Percentiles rank a stretch among this genome's conserved stretches.
These are phyloP conservation scores for Anthopleura sola DNA, from an alignment of 64 coral and sea anemone genomes.

Conservation along the genomic window DNA sequence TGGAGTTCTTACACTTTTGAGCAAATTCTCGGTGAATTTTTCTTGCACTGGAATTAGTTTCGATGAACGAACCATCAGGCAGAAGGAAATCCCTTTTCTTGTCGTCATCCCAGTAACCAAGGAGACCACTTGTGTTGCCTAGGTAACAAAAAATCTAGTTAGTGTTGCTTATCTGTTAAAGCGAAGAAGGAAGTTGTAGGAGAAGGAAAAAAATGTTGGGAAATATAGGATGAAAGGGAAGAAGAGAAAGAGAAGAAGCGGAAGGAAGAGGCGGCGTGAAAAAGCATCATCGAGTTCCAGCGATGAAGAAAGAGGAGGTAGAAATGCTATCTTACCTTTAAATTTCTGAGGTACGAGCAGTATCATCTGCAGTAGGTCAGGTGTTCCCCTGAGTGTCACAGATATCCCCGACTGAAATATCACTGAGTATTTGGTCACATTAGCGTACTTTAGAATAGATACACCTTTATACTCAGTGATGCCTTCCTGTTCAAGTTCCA, in stretches of 20 bases:
- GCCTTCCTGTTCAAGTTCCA: constrained; percentile 37
- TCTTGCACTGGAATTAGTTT: constrained; percentile 29
- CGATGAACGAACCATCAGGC: constrained; percentile 53
- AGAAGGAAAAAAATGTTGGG: no score
- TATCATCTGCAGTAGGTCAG: constrained; percentile 51
- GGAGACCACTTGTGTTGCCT: constrained; percentile 64
- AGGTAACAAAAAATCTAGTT: not conserved
- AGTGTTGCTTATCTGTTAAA: no score
- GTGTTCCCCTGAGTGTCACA: constrained; percentile 39
- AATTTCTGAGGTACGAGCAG: constrained; percentile 24
- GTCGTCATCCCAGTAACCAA: constrained; percentile 70
- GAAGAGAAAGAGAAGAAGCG: no score
- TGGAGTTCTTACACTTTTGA: constrained; percentile 45
- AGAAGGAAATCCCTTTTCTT: constrained; percentile 42
- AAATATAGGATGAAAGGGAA: no score
- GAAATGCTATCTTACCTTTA: not conserved
- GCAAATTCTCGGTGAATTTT: constrained; percentile 68
- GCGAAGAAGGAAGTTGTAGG: no score
- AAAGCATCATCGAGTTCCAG: no score
- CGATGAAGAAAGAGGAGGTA: no score
- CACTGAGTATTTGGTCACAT: constrained; percentile 44
- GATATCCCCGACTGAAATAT: constrained; percentile 58
- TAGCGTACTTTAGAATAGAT: constrained; percentile 36
- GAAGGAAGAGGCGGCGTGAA: no score
- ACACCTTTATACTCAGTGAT: constrained; percentile 26